Evolutionary conservation across 37 sponge, comb jelly and placozoan genomes (phyloP), one percentile per base, ranked within the genome.

Genomic region (Haliclona indistincta): DNA sequence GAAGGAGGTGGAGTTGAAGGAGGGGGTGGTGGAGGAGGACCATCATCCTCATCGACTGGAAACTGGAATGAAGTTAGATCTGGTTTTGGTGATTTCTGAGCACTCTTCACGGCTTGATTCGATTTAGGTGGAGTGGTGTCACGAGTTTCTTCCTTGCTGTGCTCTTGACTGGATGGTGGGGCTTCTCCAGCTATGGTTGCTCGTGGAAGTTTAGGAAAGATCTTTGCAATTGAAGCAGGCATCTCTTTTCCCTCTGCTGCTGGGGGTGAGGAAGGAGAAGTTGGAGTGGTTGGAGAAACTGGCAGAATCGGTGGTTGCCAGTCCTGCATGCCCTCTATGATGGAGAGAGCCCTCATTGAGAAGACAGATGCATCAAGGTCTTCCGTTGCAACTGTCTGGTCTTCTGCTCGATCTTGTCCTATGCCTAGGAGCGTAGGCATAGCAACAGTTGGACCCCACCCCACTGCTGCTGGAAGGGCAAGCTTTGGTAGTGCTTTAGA

Each of bases 391-490:
- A 32, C 69, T 72, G n/a, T 42, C 42, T 70, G 52, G 6, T 73
- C 54, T 11, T 28, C 61, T 5, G 40, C 22, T n/a, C 74, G 43
- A 34, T 55, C 42, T 2, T 30, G 10, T 5, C 56, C 36, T 61
- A 93, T 73, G 13, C 81, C 75, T 43, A 84, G 29, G 13, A 93
- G 81, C 2, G 89, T 81, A 0, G 93, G 93, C 64, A 88, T 80
- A 54, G 93, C 82, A 1, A 88, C n/a, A 32, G 93, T 60, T 11
- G 78, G 83, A 5, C 89, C 93, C 34, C 73, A 88, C 3, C 93
- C 93, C 22, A 63, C 41, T 34, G 91, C 71, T 47, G 81, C 81
- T 35, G 85, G 77, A 36, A 75, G 67, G n/a, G 86, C 81, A 15
- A 90, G 74, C 30, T n/a, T 54, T 0, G 91, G 81, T n/a, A 68